phyloP scores from a whole-genome alignment of 2,888 invertebrate species.

The Synergus japonicus region DNA sequence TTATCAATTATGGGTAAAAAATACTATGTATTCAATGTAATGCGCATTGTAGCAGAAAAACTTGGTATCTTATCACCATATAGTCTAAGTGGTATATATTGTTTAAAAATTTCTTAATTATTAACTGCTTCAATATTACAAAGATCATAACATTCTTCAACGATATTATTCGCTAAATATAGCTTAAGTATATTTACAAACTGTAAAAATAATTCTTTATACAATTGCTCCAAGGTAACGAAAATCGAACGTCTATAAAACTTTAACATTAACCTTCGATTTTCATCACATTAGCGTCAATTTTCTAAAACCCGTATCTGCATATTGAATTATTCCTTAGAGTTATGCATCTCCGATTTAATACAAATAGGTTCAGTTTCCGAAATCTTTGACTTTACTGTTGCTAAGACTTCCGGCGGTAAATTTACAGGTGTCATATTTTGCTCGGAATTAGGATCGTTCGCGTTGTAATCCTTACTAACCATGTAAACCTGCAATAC shows the following conservation, averaged over 20 bases:
- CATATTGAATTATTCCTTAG: neutral
- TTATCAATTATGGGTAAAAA: neutral
- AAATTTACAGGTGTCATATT: constrained; percentile 72
- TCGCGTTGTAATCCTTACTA: constrained; percentile 68
- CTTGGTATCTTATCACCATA: neutral
- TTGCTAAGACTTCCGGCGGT: constrained; percentile 72
- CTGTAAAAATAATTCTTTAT: neutral
- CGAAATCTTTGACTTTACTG: constrained; percentile 64
- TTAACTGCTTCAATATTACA: neutral
- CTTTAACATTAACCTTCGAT: neutral
- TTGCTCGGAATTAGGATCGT: constrained; percentile 59
- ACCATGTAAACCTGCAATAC: constrained; percentile 79
- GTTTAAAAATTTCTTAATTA: neutral
- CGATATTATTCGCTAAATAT: neutral
- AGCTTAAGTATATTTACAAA: neutral
- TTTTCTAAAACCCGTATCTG: neutral
- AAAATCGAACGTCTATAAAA: neutral
- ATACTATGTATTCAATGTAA: neutral
- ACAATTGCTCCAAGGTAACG: neutral
- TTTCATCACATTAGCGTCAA: neutral
- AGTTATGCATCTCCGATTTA: constrained; percentile 43
- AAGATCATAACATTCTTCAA: neutral
- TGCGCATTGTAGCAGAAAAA: neutral
- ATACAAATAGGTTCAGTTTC: constrained; percentile 55
- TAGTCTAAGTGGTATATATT: neutral